These are phyloP conservation scores for Cyaniris semiargus DNA, from an alignment of 2,888 invertebrate species.

Conservation along the genomic window DNA sequence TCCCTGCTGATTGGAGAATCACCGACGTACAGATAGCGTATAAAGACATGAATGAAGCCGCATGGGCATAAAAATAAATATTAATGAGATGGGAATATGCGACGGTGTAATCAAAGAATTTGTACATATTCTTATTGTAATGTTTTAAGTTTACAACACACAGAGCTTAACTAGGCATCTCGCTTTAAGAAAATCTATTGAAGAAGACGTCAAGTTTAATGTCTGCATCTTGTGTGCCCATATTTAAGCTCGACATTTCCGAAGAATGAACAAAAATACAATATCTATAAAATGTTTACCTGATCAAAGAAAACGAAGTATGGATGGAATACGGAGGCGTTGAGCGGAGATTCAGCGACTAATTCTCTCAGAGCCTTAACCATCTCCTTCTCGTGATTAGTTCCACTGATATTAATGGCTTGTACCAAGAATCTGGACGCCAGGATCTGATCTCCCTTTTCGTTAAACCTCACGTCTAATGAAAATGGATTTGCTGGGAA, in stretches of 20 bases:
- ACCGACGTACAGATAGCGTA: neutral
- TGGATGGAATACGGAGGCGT: conserved; percentile 96
- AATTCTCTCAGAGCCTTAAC: conserved; percentile 88
- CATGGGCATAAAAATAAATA: neutral
- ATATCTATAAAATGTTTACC: conserved; percentile 65
- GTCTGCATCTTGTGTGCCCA: too few relatives aligned
- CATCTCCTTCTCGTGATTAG: conserved; percentile 95
- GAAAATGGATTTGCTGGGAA: conserved; percentile 89
- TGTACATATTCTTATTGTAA: neutral
- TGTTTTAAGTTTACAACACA: too few relatives aligned
- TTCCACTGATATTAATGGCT: conserved; percentile 93
- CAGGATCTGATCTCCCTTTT: conserved; percentile 85
- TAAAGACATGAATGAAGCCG: neutral
- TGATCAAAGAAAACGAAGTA: conserved; percentile 98
- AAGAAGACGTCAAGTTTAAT: too few relatives aligned
- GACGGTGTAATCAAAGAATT: neutral
- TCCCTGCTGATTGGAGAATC: neutral
- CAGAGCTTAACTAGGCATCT: too few relatives aligned
- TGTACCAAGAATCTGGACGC: conserved; percentile 94
- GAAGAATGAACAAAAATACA: too few relatives aligned
- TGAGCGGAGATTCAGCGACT: conserved; percentile 87
- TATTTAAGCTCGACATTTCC: neutral
- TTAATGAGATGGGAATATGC: neutral
- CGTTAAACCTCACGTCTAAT: conserved; percentile 91
- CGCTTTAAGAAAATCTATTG: too few relatives aligned